phyloP scores from a whole-genome alignment of 2,888 invertebrate genomes.

The Trissonchulus sp. region DNA sequence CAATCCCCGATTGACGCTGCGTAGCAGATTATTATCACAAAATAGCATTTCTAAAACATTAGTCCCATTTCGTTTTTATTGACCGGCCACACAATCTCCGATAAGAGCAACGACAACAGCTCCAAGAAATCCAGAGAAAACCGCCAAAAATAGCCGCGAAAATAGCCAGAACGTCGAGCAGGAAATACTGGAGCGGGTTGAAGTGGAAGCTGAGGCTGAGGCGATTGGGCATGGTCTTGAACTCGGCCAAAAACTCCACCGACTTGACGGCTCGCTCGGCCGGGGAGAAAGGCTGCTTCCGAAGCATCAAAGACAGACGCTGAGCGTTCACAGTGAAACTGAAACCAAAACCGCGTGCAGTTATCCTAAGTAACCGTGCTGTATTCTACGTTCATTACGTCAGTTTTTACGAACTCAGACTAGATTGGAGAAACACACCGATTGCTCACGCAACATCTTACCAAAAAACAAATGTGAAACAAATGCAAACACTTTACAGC shows the following conservation, averaged over 20 bases:
- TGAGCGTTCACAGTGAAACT: conserved; percentile 37
- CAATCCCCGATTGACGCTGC: no score
- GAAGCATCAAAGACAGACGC: conserved; percentile 41
- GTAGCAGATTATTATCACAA: no score
- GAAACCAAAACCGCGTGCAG: no score
- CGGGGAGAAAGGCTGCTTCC: conserved; percentile 43
- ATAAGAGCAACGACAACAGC: conserved; percentile 15
- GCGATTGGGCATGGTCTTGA: conserved; percentile 48
- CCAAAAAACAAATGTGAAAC: no score
- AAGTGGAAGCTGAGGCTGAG: conserved; percentile 43
- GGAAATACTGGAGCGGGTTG: conserved; percentile 47
- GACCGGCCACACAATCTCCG: not conserved
- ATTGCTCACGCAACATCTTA: no score
- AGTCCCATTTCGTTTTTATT: conserved; percentile 11
- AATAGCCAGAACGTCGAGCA: conserved; percentile 45
- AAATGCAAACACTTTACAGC: no score
- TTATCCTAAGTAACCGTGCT: no score
- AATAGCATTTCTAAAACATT: no score
- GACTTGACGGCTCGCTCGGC: conserved; percentile 46
- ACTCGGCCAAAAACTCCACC: conserved; percentile 48
- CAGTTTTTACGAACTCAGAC: no score
- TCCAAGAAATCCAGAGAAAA: not conserved
- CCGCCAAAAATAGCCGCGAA: conserved; percentile 37
- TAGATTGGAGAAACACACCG: no score
- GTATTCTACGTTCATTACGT: no score